Conservation (phyloP, 2,797 vertebrate genomes). For the Acomys russatus region DNA sequence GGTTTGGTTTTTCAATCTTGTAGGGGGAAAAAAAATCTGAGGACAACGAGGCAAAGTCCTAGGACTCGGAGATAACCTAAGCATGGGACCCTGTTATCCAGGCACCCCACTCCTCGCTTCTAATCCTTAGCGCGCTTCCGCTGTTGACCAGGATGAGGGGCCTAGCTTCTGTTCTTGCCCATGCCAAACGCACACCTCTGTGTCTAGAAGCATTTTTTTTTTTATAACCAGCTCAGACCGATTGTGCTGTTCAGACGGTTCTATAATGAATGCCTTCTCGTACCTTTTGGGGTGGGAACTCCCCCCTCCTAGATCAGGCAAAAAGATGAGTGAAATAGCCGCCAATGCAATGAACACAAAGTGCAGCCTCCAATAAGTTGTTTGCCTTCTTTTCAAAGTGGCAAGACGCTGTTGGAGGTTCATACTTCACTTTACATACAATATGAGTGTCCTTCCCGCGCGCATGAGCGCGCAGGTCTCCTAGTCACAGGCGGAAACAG, state of each 20-base stretch:
- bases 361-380: conserved; percentile 62
- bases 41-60: background rate
- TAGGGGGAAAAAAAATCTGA: background rate
- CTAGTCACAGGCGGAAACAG: conserved; percentile 80
- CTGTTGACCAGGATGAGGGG: background rate
- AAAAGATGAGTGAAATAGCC: conserved; percentile 15
- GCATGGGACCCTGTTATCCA: background rate
- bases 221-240: background rate
- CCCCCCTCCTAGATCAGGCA: background rate
- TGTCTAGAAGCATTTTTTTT: background rate
- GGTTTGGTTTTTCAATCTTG: background rate
- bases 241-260: conserved; percentile 19
- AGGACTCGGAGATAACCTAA: background rate
- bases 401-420: conserved; percentile 61
- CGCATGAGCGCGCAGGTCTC: conserved; percentile 75
- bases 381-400: conserved; percentile 72
- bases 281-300: background rate
- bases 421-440: conserved; percentile 73
- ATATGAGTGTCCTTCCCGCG: conserved; percentile 79
- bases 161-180: background rate
- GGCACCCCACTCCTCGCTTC: background rate
- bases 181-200: background rate
- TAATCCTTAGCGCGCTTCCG: background rate
- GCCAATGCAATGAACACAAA: background rate
- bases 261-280: background rate